phyloP scores from a whole-genome alignment of 2,888 invertebrate species.

The Catocala fraxini region DNA sequence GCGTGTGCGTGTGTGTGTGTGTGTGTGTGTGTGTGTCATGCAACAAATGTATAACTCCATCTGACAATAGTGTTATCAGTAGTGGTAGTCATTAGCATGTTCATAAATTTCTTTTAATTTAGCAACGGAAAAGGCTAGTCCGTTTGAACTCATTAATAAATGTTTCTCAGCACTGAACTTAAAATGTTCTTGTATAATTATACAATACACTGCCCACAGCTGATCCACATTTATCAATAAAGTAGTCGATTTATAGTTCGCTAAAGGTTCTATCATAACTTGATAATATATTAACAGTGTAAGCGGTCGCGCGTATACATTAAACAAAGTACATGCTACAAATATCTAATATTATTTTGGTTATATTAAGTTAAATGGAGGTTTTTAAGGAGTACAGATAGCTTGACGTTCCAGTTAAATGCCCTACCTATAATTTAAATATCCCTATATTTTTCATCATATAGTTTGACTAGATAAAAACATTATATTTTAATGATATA shows the following conservation, averaged over 20 bases:
- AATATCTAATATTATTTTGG: constrained; percentile 37
- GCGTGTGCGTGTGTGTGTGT: no score
- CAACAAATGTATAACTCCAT: no score
- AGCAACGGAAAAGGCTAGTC: no score
- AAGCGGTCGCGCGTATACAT: constrained; percentile 31
- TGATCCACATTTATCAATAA: no score
- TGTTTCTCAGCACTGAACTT: background rate
- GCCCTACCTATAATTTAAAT: constrained; percentile 39
- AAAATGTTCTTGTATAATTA: no score
- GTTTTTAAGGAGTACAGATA: constrained; percentile 16
- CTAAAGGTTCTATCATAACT: no score
- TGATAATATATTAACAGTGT: constrained; percentile 9
- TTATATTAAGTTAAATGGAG: constrained; percentile 25
- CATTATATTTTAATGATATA: constrained; percentile 20
- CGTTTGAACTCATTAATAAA: background rate
- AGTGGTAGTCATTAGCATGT: no score
- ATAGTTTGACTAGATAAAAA: background rate
- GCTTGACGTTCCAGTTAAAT: constrained; percentile 37
- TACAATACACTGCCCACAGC: no score
- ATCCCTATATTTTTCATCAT: constrained; percentile 25
- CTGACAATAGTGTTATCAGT: no score
- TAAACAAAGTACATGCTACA: constrained; percentile 56
- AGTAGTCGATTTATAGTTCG: no score
- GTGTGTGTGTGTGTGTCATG: no score
- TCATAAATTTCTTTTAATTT: no score